A percentile compares a stretch with the other conserved stretches of the same genome.
Evolutionary conservation across 1,140 invertebrate species (phyloP).

Genomic region (Gryon sp.): DNA sequence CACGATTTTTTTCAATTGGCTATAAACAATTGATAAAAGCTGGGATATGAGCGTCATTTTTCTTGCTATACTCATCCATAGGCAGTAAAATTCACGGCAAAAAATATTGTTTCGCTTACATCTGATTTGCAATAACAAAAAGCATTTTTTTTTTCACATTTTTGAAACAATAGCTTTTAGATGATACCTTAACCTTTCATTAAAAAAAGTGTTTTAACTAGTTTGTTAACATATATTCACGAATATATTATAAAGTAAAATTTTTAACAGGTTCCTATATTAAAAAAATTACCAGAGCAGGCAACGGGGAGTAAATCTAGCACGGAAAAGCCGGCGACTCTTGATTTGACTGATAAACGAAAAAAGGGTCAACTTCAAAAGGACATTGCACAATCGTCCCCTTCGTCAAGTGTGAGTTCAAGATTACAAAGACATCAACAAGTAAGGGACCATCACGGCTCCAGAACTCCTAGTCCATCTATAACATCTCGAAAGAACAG

Average conservation of each 20-base stretch:
- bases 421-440: slow-evolving; percentile 76
- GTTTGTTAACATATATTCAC: not conserved
- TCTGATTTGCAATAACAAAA: too few relatives aligned
- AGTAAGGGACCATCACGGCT: slow-evolving; percentile 76
- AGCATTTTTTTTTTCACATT: too few relatives aligned
- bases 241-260: not conserved
- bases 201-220: too few relatives aligned
- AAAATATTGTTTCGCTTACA: too few relatives aligned
- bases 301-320: slow-evolving; percentile 29
- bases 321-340: slow-evolving; percentile 72
- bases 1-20: too few relatives aligned
- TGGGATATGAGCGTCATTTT: too few relatives aligned
- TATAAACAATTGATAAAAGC: too few relatives aligned
- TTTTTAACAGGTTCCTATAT: slow-evolving; percentile 68
- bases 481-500: slow-evolving; percentile 87
- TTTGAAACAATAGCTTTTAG: too few relatives aligned
- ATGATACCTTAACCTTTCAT: too few relatives aligned
- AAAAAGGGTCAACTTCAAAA: slow-evolving; percentile 72
- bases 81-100: too few relatives aligned
- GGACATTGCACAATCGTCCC: slow-evolving; percentile 70
- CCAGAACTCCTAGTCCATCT: slow-evolving; percentile 81
- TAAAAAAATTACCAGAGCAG: slow-evolving; percentile 61
- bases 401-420: slow-evolving; percentile 68
- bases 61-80: too few relatives aligned
- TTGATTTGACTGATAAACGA: slow-evolving; percentile 73